These are phyloP conservation scores for Coenonympha glycerion DNA, from an alignment of 2,888 invertebrate genomes.

Conservation along the genomic window DNA sequence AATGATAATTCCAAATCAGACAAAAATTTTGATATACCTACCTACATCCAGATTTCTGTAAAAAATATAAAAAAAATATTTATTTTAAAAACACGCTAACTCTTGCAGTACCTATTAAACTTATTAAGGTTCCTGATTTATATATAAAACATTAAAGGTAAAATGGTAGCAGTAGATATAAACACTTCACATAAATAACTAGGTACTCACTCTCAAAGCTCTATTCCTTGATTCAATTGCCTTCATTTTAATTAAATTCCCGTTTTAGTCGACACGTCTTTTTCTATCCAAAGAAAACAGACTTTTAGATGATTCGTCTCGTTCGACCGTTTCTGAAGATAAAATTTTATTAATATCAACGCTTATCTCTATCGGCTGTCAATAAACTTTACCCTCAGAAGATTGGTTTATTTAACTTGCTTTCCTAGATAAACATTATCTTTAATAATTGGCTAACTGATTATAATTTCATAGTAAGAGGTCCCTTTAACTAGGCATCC, in stretches of 20 bases:
- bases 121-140: too few species aligned
- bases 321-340: slow-evolving; percentile 25
- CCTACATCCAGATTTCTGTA: too few species aligned
- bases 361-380: slow-evolving; percentile 48
- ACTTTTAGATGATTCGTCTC: slow-evolving; percentile 35
- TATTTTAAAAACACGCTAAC: too few species aligned
- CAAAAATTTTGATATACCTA: too few species aligned
- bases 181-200: neutral
- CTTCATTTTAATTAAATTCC: slow-evolving; percentile 20
- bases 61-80: too few species aligned
- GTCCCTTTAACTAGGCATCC: neutral
- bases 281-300: slow-evolving; percentile 31
- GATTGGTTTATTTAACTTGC: slow-evolving; percentile 11
- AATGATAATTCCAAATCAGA: too few species aligned
- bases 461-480: neutral
- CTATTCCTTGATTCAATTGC: slow-evolving; percentile 16
- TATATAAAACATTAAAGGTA: too few species aligned
- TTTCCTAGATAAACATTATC: slow-evolving; percentile 4
- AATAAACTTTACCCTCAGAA: slow-evolving; percentile 38
- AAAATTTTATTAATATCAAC: slow-evolving; percentile 38
- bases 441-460: slow-evolving; percentile 3
- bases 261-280: slow-evolving; percentile 17
- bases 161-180: too few species aligned
- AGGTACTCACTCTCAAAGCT: slow-evolving; percentile 12
- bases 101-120: too few species aligned